phyloP scores from a whole-genome alignment of 2,888 invertebrate genomes.

The Stenotaenia linearis region DNA sequence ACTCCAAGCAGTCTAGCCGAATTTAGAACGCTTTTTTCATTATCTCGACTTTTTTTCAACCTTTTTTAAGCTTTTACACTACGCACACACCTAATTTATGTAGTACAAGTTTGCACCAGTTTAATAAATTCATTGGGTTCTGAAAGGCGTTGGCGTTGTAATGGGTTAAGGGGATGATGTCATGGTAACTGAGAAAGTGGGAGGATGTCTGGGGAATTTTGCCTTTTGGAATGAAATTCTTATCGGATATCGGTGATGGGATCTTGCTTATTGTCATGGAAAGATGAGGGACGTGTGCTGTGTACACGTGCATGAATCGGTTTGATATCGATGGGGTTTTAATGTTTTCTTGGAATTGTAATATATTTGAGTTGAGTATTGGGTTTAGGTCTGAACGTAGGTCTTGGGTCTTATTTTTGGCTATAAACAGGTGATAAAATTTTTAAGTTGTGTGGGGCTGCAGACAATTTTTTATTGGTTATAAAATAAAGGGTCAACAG shows the following conservation, averaged over 20 bases:
- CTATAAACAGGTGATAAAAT: neutral
- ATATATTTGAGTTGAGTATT: too few relatives aligned
- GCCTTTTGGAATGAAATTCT: too few relatives aligned
- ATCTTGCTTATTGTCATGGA: neutral
- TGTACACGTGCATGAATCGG: neutral
- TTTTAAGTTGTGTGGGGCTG: neutral
- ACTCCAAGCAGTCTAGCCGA: constrained; percentile 4
- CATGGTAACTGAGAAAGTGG: neutral
- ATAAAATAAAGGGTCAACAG: neutral
- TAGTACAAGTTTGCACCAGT: neutral
- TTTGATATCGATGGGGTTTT: too few relatives aligned
- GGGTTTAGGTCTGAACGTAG: too few relatives aligned
- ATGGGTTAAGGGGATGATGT: neutral
- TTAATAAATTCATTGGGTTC: neutral
- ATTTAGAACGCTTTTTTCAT: neutral
- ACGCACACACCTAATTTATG: neutral
- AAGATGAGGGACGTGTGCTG: neutral
- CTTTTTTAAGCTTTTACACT: neutral
- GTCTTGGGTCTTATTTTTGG: neutral
- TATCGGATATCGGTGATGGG: neutral
- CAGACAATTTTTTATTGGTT: neutral
- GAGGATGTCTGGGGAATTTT: neutral
- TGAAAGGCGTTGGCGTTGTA: neutral
- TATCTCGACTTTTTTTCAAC: neutral
- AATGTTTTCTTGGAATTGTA: too few relatives aligned